phyloP scores from a whole-genome alignment of 2,888 invertebrate genomes.

The Eupeodes latifasciatus region DNA sequence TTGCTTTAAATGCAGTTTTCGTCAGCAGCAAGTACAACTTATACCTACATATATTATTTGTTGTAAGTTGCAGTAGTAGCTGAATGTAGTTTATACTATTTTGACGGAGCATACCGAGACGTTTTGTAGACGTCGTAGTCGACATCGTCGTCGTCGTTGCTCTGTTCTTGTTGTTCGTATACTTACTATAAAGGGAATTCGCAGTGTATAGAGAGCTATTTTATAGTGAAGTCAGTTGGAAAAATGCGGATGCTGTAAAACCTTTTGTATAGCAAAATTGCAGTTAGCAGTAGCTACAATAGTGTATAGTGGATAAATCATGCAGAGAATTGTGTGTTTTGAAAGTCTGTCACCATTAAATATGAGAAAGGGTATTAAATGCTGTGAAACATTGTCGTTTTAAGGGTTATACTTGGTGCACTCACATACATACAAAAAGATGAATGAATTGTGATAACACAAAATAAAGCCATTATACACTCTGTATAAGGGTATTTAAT shows the following conservation, averaged over 20 bases:
- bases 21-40: neutral
- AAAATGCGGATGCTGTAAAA: constrained; percentile 54
- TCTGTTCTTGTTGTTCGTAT: neutral
- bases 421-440: neutral
- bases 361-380: constrained; percentile 26
- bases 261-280: constrained; percentile 19
- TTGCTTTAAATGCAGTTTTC: constrained; percentile 67
- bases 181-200: neutral
- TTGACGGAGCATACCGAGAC: neutral
- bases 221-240: constrained; percentile 53
- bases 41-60: constrained; percentile 9
- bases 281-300: neutral
- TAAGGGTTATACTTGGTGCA: neutral
- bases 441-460: neutral
- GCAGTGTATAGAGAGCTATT: neutral
- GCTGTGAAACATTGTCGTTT: constrained; percentile 23
- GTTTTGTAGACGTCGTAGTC: neutral
- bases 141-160: too few species aligned
- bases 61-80: constrained; percentile 24
- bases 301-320: constrained; percentile 42
- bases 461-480: neutral
- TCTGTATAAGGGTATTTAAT: neutral
- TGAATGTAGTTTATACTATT: neutral
- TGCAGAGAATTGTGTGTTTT: constrained; percentile 55
- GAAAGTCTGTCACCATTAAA: constrained; percentile 42